Evolutionary conservation across 64 coral and sea anemone species (phyloP).

Genomic region (Stylophora pistillata): DNA sequence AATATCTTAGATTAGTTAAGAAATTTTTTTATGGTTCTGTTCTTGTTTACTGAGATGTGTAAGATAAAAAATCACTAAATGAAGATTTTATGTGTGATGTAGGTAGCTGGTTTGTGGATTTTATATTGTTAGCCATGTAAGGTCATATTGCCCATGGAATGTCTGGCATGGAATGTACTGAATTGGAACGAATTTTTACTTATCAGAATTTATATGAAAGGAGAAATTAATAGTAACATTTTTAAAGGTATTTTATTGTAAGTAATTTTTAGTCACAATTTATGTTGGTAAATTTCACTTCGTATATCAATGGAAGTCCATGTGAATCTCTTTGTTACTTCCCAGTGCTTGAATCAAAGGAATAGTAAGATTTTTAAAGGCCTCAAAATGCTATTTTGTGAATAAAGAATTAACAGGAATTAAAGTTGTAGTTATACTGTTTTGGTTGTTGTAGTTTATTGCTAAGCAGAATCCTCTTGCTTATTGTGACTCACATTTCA

Average conservation of each 20-base stretch:
- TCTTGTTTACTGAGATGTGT: not conserved
- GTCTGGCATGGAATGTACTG: conserved; percentile 14
- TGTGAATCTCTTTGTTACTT: not conserved
- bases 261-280: not conserved
- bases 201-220: not conserved
- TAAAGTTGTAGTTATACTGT: not conserved
- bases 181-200: not conserved
- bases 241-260: no score
- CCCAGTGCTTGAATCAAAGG: not conserved
- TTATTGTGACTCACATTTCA: no score
- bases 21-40: not conserved
- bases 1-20: no score
- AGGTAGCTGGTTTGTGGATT: not conserved
- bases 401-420: not conserved
- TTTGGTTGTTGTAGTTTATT: not conserved
- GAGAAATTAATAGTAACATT: not conserved
- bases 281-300: not conserved
- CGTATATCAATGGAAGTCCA: not conserved
- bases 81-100: not conserved
- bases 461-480: no score
- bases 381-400: not conserved
- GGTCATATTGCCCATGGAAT: not conserved
- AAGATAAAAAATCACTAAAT: not conserved
- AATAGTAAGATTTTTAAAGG: not conserved
- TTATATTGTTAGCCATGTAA: not conserved